These are phyloP conservation scores for Tachysurus vachellii DNA, from an alignment of 2,113 vertebrate genomes.

Conservation along the genomic window DNA sequence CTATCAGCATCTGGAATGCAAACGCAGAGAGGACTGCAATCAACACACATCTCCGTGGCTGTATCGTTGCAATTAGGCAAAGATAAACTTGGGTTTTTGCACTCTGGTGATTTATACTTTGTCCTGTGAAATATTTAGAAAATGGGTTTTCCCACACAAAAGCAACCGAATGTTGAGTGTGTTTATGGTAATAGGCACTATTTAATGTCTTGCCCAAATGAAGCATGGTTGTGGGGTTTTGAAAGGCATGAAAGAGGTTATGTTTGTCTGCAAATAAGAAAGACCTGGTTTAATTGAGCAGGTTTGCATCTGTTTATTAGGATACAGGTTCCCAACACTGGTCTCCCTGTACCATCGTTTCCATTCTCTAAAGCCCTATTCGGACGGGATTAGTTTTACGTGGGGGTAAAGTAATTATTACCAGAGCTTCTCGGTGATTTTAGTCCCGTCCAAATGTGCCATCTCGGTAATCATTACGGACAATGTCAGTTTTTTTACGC, in stretches of 20 bases:
- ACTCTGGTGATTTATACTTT: slow-evolving; percentile 69
- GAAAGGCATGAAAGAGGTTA: slow-evolving; percentile 47
- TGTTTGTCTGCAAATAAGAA: slow-evolving; percentile 47
- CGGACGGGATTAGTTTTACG: too few species aligned
- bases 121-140: slow-evolving; percentile 71
- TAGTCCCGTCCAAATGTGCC: too few species aligned
- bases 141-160: slow-evolving; percentile 72
- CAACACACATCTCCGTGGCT: slow-evolving; percentile 55
- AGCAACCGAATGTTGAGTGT: slow-evolving; percentile 62
- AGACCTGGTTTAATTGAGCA: neutral
- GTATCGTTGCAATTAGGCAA: slow-evolving; percentile 73
- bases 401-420: too few species aligned
- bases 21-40: slow-evolving; percentile 60
- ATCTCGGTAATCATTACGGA: too few species aligned
- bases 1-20: slow-evolving; percentile 75
- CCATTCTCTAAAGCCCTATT: too few species aligned
- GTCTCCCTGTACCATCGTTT: neutral
- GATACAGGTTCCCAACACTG: neutral
- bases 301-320: slow-evolving; percentile 34
- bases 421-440: too few species aligned
- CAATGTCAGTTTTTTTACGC: too few species aligned
- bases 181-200: slow-evolving; percentile 71
- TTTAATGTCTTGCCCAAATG: slow-evolving; percentile 65
- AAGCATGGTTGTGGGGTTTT: slow-evolving; percentile 48
- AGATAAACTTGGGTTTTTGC: slow-evolving; percentile 71